Evolutionary conservation across 2,888 invertebrate species (phyloP), one percentile per base, ranked within the genome.

Genomic region (Macaria notata): DNA sequence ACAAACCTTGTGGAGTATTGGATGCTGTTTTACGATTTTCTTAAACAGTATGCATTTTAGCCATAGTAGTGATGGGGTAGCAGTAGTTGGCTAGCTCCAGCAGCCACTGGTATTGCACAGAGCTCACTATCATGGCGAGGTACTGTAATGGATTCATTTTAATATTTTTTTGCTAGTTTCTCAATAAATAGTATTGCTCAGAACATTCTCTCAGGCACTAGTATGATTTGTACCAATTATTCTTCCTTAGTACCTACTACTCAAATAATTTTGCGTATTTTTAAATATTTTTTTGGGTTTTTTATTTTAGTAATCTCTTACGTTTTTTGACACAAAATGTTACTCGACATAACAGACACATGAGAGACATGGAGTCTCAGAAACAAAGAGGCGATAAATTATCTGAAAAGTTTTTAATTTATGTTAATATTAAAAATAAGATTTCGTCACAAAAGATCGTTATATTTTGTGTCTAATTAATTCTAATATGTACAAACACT

Each of bases 61-160:
- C 82, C 81, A 90, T 82, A 41, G 74, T 63, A 1, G 72, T 70
- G 33, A 90, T 73, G 0, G 88, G 90, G 50, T 89, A 89, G 63
- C 79, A 80, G 46, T 83, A 83, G 30, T 77, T 76, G 3, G 86
- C 89, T 8, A 83, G 69, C 9, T 86, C 83, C n/a, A 87, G 46
- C 1, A 89, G 68, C 88, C 88, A 89, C 38, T 84, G 68, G 59
- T 87, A 86, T 49, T 82, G 79, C n/a, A 88, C 64, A 3, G 79
- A 79, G 36, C 69, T 73, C 5, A 86, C 67, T 33, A 87, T 64
- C 4, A 67, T 73, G 8, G 78, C 71, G 4, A 89, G 63, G 56
- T 76, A 82, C 31, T 73, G 70, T 0, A 85, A 54, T 1, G 84
- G 86, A 65, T 87, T 77, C 89, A 90, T 89, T 42, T 44, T 44